Evolutionary conservation across 2,113 vertebrate species (phyloP).

Genomic region (Syrrhaptes paradoxus): DNA sequence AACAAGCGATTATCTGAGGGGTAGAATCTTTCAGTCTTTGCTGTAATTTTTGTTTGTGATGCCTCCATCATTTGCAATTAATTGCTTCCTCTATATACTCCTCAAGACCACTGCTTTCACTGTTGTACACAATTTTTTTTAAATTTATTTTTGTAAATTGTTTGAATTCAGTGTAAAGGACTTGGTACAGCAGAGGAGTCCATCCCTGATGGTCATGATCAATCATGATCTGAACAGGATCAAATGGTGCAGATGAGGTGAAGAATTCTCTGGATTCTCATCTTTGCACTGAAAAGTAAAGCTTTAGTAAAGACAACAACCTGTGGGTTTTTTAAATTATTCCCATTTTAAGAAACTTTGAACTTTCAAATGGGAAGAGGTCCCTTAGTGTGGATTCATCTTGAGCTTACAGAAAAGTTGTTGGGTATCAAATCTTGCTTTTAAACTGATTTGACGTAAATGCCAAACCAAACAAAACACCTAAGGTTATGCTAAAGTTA

Average conservation of each 20-base stretch:
- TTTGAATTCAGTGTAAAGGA: neutral
- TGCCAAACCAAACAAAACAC: neutral
- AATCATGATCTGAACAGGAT: neutral
- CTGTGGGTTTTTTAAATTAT: neutral
- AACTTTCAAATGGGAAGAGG: neutral
- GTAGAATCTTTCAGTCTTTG: neutral
- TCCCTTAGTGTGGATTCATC: neutral
- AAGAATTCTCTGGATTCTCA: neutral
- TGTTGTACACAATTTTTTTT: neutral
- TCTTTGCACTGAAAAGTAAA: neutral
- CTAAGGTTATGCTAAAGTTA: neutral
- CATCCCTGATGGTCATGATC: neutral
- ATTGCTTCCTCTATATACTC: neutral
- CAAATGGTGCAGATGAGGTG: neutral
- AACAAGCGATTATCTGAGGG: neutral
- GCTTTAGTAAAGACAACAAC: neutral
- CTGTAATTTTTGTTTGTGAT: neutral
- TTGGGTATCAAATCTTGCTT: neutral
- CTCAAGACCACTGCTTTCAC: neutral
- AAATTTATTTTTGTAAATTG: neutral
- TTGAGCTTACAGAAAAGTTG: neutral
- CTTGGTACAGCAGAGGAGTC: neutral
- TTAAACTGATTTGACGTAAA: neutral
- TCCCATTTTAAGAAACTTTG: neutral
- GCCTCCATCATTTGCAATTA: neutral